Percentiles rank a stretch among this genome's conserved stretches.
phyloP scores from a whole-genome alignment of 2,113 vertebrate genomes.

The Pseudonaja textilis region DNA sequence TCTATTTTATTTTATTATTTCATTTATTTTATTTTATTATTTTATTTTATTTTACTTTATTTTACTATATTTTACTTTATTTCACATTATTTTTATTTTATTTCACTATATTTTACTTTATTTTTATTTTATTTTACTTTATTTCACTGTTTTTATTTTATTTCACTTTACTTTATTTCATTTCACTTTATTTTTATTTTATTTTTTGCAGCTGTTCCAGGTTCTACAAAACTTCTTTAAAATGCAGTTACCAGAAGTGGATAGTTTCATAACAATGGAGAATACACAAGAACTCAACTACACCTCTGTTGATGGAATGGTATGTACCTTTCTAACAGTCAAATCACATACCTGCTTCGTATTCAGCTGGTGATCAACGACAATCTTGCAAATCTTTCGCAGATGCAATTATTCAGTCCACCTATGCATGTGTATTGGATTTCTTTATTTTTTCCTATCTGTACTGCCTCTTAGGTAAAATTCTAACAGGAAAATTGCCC shows the following conservation, averaged over 20 bases:
- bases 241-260: neutral
- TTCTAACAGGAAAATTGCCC: neutral
- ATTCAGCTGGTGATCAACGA: neutral
- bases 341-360: neutral
- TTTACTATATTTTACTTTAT: too few relatives aligned
- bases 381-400: neutral
- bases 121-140: too few relatives aligned
- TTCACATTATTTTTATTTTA: too few relatives aligned
- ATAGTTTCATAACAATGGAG: neutral
- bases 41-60: too few relatives aligned
- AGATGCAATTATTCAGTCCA: neutral
- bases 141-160: too few relatives aligned
- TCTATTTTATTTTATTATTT: neutral
- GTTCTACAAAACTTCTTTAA: neutral
- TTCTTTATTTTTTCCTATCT: neutral
- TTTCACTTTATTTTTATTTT: conserved; percentile 5
- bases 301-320: neutral
- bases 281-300: neutral
- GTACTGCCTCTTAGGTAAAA: neutral
- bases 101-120: too few relatives aligned
- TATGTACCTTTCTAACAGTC: neutral
- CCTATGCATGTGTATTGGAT: neutral
- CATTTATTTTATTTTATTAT: too few relatives aligned
- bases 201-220: neutral
- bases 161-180: too few relatives aligned